Base-by-base conservation (phyloP, 1,140 invertebrate species). In the Cyrtorhinus lividipennis region DNA sequence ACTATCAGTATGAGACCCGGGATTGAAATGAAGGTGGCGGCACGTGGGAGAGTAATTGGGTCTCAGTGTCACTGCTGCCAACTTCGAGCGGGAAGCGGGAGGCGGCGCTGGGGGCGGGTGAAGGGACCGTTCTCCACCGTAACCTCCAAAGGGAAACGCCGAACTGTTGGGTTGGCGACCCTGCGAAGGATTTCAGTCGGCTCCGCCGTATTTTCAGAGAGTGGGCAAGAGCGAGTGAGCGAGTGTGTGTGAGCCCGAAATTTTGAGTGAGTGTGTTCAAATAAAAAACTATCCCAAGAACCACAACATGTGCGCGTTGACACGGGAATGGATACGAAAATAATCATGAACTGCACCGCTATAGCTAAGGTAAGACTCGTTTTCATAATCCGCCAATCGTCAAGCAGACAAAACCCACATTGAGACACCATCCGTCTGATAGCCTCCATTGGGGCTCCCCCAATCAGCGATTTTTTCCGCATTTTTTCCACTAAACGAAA, bases 191-290 rank as follows among this genome's bases (percentile, higher is more conserved):
- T 24, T 20, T 24, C 58, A 30, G 27, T 30, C 44, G 56, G 24
- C 53, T 64, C 62, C 1, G 25, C 3, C 15, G 62, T n/a, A n/a
- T n/a, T n/a, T 23, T 48, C 44, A 65, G n/a, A 27, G 56, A 24
- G 61, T 57, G 25, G 56, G 46, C 57, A 62, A 61, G 25, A 24
- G 62, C 45, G 45, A 63, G 59, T 20, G 63, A 62, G 64, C 48
- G 58, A 59, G 58, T 59, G 58, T 59, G 58, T 59, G 58, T 59
- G 58, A 27, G 58, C 27, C 18, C 13, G 26, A 59, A 59, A 30
- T 27, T 30, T 59, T n/a, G 58, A 59, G 58, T 59, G 58, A 59
- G 58, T 59, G 58, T 59, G 58, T 53, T 53, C 48, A 53, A 53
- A n/a, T n/a, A n/a, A n/a, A n/a, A 22, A 53, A 12, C 20, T 53